phyloP scores from a whole-genome alignment of 2,888 invertebrate genomes.

The Eupithecia centaureata region DNA sequence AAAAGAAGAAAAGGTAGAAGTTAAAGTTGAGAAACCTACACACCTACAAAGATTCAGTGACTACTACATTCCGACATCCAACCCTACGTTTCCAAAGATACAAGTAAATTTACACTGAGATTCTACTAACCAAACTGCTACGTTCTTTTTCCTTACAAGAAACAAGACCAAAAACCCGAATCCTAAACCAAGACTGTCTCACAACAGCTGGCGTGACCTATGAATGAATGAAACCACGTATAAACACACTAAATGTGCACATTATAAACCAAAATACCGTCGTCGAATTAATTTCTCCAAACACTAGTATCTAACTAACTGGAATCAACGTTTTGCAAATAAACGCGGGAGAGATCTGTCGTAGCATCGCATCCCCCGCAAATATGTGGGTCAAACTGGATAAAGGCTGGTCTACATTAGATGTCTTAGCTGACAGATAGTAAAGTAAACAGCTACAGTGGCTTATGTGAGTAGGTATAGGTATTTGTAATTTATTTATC shows the following conservation, averaged over 20 bases:
- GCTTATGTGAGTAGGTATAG: too few species aligned
- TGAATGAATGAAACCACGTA: conserved; percentile 26
- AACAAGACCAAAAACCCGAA: neutral
- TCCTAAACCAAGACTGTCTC: neutral
- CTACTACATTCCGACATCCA: neutral
- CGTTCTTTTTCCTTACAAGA: too few species aligned
- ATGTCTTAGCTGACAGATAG: conserved; percentile 10
- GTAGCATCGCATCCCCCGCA: conserved; percentile 31
- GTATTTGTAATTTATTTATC: too few species aligned
- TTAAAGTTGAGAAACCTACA: too few species aligned
- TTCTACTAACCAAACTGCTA: too few species aligned
- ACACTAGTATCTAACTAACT: conserved; percentile 37
- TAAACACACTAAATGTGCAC: conserved; percentile 29
- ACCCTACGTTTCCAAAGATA: neutral
- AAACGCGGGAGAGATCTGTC: conserved; percentile 33
- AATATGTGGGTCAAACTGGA: conserved; percentile 47
- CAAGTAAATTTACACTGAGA: too few species aligned
- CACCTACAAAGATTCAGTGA: too few species aligned
- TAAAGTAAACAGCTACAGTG: too few species aligned
- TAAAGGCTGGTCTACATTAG: conserved; percentile 32
- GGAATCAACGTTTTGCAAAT: conserved; percentile 42
- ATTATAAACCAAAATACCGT: conserved; percentile 32
- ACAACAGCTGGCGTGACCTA: conserved; percentile 38
- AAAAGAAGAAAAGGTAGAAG: too few species aligned
- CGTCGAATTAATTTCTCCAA: conserved; percentile 39